Percentiles rank a stretch among this genome's conserved stretches.
phyloP scores from a whole-genome alignment of 64 coral and sea anemone genomes.

The Dendronephthya gigantea region DNA sequence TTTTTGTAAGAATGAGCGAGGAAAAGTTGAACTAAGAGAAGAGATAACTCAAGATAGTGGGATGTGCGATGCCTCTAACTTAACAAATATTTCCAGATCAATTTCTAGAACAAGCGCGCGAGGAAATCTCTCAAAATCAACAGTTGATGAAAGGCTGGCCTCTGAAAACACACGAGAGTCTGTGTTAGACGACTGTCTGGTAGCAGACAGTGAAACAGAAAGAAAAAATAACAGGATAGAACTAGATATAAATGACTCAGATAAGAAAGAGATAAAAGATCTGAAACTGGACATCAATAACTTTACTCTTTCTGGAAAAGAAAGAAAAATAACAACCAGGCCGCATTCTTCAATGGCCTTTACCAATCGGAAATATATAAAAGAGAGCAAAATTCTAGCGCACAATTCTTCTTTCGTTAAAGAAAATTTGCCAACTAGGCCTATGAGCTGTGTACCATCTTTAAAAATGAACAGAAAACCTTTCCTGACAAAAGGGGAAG shows the following conservation, averaged over 20 bases:
- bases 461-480: no score
- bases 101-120: not conserved
- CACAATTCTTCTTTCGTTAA: not conserved
- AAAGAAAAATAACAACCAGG: not conserved
- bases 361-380: not conserved
- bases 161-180: not conserved
- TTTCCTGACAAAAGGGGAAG: no score
- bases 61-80: not conserved
- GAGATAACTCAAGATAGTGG: not conserved
- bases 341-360: not conserved
- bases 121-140: not conserved
- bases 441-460: no score
- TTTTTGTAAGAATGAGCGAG: not conserved
- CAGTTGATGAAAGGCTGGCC: not conserved
- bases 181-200: not conserved
- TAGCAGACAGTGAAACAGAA: not conserved
- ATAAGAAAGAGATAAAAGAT: not conserved
- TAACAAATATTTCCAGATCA: not conserved
- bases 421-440: no score
- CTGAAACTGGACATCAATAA: not conserved
- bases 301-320: not conserved
- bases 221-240: no score
- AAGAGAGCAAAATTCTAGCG: not conserved
- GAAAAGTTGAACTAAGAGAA: not conserved
- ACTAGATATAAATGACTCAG: no score